Percentiles rank a stretch among this genome's conserved stretches.
Evolutionary conservation across 1,140 invertebrate genomes (phyloP).

Genomic region (Leptinotarsa undecemlineata): DNA sequence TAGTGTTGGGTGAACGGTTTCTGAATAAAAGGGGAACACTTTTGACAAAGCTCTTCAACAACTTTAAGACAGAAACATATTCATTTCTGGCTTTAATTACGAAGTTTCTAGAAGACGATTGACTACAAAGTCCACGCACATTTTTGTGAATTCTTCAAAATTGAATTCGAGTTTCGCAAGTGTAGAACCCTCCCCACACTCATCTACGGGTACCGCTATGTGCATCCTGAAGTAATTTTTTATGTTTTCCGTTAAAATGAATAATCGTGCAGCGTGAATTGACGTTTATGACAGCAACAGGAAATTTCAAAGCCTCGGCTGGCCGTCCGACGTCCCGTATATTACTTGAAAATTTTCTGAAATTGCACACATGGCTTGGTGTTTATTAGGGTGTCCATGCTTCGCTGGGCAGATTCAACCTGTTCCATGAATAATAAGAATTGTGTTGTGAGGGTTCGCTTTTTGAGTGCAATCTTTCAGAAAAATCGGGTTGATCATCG

Average conservation of each 20-base stretch:
- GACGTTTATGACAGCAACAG: conserved; percentile 29
- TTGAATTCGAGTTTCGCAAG: background rate
- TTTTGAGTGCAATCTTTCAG: no score
- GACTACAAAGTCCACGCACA: no score
- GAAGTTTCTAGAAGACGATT: no score
- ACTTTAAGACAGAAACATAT: no score
- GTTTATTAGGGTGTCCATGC: conserved; percentile 18
- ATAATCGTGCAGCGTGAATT: conserved; percentile 24
- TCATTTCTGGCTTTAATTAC: no score
- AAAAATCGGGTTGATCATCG: background rate
- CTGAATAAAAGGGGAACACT: no score
- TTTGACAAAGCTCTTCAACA: no score
- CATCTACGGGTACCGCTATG: background rate
- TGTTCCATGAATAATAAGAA: background rate
- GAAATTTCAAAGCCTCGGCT: conserved; percentile 23
- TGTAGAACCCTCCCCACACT: background rate
- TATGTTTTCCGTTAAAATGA: conserved; percentile 26
- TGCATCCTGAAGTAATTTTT: conserved; percentile 6
- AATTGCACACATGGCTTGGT: conserved; percentile 21
- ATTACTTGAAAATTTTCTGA: conserved; percentile 3
- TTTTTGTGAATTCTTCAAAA: background rate
- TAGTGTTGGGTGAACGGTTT: no score
- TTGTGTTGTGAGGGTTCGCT: background rate
- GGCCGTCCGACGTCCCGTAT: conserved; percentile 1
- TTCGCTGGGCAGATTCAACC: conserved; percentile 12